Evolutionary conservation across 2,888 invertebrate genomes (phyloP), one percentile per base, ranked within the genome.

Genomic region (Dusona sp.): DNA sequence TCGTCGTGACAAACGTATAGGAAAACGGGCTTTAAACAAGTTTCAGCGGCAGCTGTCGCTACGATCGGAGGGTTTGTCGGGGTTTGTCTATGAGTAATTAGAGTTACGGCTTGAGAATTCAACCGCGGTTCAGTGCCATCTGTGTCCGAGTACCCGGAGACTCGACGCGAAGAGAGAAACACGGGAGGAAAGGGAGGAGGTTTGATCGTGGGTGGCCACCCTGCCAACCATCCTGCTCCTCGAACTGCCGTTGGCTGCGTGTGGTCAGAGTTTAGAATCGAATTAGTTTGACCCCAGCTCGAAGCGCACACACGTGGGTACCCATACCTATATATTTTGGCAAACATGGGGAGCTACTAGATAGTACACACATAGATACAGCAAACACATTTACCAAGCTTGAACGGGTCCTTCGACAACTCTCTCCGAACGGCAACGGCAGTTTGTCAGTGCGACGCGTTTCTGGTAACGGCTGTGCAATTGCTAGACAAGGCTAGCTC

Each of bases 221-320:
- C 88, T 89, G 89, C 87, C 89, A 87, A 89, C 82, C 83, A 79
- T 80, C 65, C 64, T 36, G 54, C 70, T 48, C 82, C 68, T 57
- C 54, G 38, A 72, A 84, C 72, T 85, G 81, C 83, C 78, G 84
- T 84, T 85, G 72, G 85, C 86, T 89, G 88, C 88, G 90, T 92
- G 93, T 90, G 94, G 93, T 94, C 94, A 93, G 94, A 94, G 93
- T 94, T 94, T 94, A 94, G 94, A 94, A 94, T 94, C 94, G 94
- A 94, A 94, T 94, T 94, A 94, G 94, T 94, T 94, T 94, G 92
- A 93, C 93, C 91, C 92, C 90, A 89, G 89, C 90, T 87, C 90
- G 91, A 86, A 92, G 90, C 79, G 70, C 86, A 75, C 75, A 51
- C 70, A 70, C 42, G 25, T 7, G 64, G 42, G 25, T 77, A 57